These are phyloP conservation scores for Panagrolaimus sp. DNA, from an alignment of 1,140 invertebrate species.

Conservation along the genomic window DNA sequence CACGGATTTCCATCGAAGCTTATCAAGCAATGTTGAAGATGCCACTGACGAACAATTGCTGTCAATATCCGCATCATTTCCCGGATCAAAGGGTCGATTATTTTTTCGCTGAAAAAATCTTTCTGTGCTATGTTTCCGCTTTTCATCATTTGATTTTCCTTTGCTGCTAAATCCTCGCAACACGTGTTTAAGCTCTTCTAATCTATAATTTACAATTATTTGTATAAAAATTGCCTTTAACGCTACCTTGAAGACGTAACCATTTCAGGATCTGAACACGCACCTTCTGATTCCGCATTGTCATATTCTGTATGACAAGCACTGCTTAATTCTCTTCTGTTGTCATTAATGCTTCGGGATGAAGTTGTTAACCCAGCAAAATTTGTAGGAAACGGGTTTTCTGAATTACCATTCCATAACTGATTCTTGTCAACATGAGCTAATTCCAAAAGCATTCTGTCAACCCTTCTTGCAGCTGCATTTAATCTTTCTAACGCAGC, in stretches of 20 bases:
- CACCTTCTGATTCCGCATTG: slow-evolving; percentile 46
- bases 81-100: slow-evolving; percentile 13
- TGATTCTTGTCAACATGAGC: slow-evolving; percentile 33
- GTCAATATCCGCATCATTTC: slow-evolving; percentile 37
- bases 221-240: too few relatives aligned
- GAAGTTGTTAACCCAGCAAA: slow-evolving; percentile 10
- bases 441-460: slow-evolving; percentile 48
- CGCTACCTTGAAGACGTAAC: slow-evolving; percentile 18
- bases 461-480: slow-evolving; percentile 47
- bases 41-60: slow-evolving; percentile 39
- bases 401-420: slow-evolving; percentile 18
- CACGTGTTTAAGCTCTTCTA: slow-evolving; percentile 29
- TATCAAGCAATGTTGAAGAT: slow-evolving; percentile 33
- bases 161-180: slow-evolving; percentile 8
- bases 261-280: slow-evolving; percentile 35
- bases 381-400: slow-evolving; percentile 32
- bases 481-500: slow-evolving; percentile 38
- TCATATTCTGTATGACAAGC: slow-evolving; percentile 52
- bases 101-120: not conserved
- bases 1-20: slow-evolving; percentile 30
- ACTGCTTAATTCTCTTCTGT: slow-evolving; percentile 41
- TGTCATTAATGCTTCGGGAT: slow-evolving; percentile 2
- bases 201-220: slow-evolving; percentile 12
- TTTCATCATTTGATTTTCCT: not conserved
- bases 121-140: not conserved